Evolutionary conservation across 2,113 vertebrate species (phyloP).

Genomic region (Brachyhypopomus gauderio): DNA sequence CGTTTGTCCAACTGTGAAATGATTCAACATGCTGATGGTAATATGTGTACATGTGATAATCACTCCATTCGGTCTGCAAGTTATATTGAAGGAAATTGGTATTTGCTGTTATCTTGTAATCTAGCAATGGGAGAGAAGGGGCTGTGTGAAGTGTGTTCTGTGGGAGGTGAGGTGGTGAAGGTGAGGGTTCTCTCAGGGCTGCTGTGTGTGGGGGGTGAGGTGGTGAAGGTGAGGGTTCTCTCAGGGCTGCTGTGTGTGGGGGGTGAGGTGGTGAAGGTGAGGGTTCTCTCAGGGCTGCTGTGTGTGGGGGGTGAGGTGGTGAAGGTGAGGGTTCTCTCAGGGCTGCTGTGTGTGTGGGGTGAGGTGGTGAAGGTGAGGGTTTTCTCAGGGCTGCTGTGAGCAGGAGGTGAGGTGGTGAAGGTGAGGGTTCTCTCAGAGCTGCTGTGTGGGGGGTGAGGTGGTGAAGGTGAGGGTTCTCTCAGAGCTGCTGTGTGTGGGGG

Average conservation of each 20-base stretch:
- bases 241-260: no score
- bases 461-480: no score
- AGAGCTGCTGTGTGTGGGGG: no score
- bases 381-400: no score
- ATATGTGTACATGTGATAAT: neutral
- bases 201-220: no score
- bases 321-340: no score
- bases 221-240: no score
- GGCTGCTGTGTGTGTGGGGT: neutral
- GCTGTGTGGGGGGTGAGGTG: neutral
- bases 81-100: slow-evolving; percentile 5
- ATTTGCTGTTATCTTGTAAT: slow-evolving; percentile 6
- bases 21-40: neutral
- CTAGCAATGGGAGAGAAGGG: neutral
- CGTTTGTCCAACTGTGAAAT: no score
- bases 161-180: neutral
- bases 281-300: no score
- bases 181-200: neutral
- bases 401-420: neutral
- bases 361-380: neutral
- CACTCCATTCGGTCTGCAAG: neutral
- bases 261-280: neutral
- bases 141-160: neutral
- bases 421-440: no score
- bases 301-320: neutral